Percentiles rank a stretch among this genome's conserved stretches.
These are phyloP conservation scores for Helleia helle DNA, from an alignment of 2,888 invertebrate genomes.

Conservation along the genomic window DNA sequence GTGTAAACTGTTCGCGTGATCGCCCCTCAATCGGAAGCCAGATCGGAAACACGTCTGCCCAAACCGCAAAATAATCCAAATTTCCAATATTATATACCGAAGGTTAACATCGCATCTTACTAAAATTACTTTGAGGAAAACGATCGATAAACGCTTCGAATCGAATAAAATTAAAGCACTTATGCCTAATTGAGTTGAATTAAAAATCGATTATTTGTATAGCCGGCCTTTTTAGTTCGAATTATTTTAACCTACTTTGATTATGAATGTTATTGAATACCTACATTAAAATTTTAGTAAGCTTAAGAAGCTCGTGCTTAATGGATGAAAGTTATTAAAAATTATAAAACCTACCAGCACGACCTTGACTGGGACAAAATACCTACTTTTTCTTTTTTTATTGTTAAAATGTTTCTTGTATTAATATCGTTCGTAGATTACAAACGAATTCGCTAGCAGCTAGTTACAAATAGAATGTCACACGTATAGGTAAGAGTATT, in stretches of 20 bases:
- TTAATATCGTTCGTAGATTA: too few species aligned
- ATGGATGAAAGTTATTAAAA: too few species aligned
- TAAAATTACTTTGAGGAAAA: slow-evolving; percentile 33
- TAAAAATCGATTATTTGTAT: neutral
- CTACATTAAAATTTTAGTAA: too few species aligned
- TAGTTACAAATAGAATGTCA: neutral
- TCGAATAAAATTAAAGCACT: neutral
- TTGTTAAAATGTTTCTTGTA: too few species aligned
- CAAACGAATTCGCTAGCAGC: too few species aligned
- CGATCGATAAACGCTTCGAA: slow-evolving; percentile 8
- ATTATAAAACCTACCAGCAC: too few species aligned
- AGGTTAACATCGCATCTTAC: slow-evolving; percentile 41
- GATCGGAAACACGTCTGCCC: slow-evolving; percentile 66
- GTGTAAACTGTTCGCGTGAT: slow-evolving; percentile 55
- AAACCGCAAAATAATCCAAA: slow-evolving; percentile 68
- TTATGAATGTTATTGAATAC: too few species aligned
- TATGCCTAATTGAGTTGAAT: neutral
- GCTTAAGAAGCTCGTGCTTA: too few species aligned
- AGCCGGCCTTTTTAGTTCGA: neutral
- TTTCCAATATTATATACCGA: slow-evolving; percentile 59
- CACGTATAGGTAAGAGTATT: slow-evolving; percentile 16
- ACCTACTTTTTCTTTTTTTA: too few species aligned
- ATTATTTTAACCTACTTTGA: too few species aligned
- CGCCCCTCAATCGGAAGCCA: slow-evolving; percentile 49
- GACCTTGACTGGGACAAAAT: too few species aligned